Base-by-base conservation (phyloP, 2,113 vertebrate species). In the Dolichotis patagonum region DNA sequence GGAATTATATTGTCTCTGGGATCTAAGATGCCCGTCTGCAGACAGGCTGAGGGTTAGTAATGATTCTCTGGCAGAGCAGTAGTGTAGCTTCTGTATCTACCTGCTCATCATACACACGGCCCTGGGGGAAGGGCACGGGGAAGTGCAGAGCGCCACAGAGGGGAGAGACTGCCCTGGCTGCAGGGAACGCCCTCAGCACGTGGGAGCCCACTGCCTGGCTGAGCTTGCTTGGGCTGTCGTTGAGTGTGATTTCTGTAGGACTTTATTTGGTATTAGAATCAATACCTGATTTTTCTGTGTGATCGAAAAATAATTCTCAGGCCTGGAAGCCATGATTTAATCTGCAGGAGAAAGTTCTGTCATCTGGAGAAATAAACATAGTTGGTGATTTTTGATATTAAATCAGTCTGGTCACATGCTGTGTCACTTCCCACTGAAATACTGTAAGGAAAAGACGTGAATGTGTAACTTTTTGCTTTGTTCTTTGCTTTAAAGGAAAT, bases 401-500 rank as follows among this genome's bases (percentile, higher is more conserved):
- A 71, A 22, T 90, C 38, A 20, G 20, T 73, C 67, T 28, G 0
- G 8, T 85, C 88, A 60, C 60, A 90, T 24, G 19, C 16, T 78
- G 35, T 81, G 58, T 65, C 35, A 81, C 83, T 62, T 88, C 7
- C 20, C 63, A 3, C 9, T 67, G 32, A 95, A 83, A 88, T 52
- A 46, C 3, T 43, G 26, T 80, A 94, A 83, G 84, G 35, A 78
- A 80, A 81, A 88, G 69, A 60, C 78, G 46, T 60, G 26, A 78
- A 38, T 75, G 11, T 91, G 1, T 98, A 62, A 94, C 62, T 62
- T 88, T 58, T 73, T 93, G 28, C 24, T 88, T 84, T 96, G 12
- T 28, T 26, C 88, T 96, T 97, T 98, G 49, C 80, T 97, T 98
- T 97, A 97, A 98, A 99, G 99, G 99, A 99, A 98, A 97, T 99